These are phyloP conservation scores for Thamnophis sirtalis DNA, from an alignment of 2,113 vertebrate species.

Conservation along the genomic window DNA sequence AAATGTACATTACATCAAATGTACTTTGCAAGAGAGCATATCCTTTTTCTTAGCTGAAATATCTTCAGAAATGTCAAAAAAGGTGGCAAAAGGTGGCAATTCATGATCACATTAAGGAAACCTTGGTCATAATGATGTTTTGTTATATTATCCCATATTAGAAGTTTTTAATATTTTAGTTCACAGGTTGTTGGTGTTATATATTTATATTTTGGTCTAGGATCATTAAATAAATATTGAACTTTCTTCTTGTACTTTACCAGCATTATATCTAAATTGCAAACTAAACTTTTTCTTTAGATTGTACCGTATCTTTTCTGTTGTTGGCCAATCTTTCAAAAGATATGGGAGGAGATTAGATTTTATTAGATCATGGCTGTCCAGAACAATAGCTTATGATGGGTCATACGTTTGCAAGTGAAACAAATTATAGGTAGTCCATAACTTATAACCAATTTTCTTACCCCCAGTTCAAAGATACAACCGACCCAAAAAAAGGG, in stretches of 20 bases:
- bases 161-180: background rate
- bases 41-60: background rate
- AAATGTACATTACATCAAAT: background rate
- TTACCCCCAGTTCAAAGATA: background rate
- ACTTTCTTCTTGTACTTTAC: background rate
- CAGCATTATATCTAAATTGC: background rate
- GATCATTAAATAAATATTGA: background rate
- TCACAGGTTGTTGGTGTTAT: background rate
- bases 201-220: background rate
- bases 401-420: background rate
- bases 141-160: background rate
- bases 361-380: background rate
- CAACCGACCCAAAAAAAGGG: background rate
- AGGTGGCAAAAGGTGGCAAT: background rate
- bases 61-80: background rate
- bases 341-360: background rate
- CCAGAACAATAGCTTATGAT: background rate
- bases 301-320: background rate
- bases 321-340: background rate
- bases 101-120: background rate
- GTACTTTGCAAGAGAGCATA: background rate
- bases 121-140: background rate
- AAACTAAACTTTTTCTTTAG: background rate
- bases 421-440: background rate
- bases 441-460: background rate